These are phyloP conservation scores for Megaustenia siamemsis DNA, from an alignment of 2,888 invertebrate species.

Conservation along the genomic window DNA sequence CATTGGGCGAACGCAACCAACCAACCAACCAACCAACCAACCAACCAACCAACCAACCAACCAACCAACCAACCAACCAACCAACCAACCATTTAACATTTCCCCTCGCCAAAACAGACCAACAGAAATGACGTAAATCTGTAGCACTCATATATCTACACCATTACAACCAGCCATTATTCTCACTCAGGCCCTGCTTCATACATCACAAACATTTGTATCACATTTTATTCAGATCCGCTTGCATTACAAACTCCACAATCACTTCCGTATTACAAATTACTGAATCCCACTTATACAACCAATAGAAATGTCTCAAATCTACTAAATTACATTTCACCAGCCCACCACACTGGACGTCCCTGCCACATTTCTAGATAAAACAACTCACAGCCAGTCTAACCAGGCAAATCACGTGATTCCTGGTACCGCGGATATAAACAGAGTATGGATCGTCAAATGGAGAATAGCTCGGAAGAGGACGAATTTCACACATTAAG, in stretches of 20 bases:
- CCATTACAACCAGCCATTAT: too few species aligned
- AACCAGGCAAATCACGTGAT: background rate
- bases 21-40: too few species aligned
- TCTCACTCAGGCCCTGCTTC: background rate
- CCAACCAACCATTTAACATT: too few species aligned
- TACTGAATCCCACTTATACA: background rate
- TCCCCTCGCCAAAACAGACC: too few species aligned
- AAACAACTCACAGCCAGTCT: background rate
- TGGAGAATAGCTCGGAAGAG: background rate
- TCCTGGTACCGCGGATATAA: background rate
- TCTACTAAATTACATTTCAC: too few species aligned
- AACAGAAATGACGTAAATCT: too few species aligned
- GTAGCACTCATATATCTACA: too few species aligned
- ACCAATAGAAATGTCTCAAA: background rate
- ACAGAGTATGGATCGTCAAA: background rate
- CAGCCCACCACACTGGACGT: background rate
- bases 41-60: too few species aligned
- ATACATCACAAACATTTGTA: background rate
- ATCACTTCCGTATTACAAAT: background rate
- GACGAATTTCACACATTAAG: conserved; percentile 31
- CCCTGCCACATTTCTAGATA: background rate
- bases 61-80: too few species aligned
- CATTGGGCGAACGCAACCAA: too few species aligned
- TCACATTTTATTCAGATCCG: too few species aligned
- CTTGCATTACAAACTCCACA: background rate